phyloP scores from a whole-genome alignment of 2,797 vertebrate species.

The Hybognathus amarus region DNA sequence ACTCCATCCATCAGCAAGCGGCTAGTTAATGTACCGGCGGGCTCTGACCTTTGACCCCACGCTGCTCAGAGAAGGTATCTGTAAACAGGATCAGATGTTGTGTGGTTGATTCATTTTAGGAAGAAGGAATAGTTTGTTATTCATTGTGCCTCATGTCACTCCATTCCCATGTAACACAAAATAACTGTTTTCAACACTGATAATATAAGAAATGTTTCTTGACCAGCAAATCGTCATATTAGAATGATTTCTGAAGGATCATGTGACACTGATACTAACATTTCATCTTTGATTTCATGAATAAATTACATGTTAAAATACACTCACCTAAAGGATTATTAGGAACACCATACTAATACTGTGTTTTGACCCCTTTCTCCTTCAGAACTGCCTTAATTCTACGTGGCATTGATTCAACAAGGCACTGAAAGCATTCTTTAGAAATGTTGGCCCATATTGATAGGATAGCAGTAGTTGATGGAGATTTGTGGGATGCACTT shows the following conservation, averaged over 20 bases:
- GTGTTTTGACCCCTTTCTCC: too few species aligned
- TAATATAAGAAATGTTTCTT: not conserved
- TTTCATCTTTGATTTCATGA: not conserved
- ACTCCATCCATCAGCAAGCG: slow-evolving; percentile 33
- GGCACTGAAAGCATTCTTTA: too few species aligned
- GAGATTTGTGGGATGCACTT: too few species aligned
- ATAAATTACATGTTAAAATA: not conserved
- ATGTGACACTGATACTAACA: not conserved
- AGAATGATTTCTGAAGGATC: not conserved
- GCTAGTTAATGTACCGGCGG: slow-evolving; percentile 7
- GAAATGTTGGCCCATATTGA: too few species aligned
- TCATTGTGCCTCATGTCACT: not conserved
- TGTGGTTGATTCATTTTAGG: not conserved
- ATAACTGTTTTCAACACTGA: not conserved
- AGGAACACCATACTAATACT: too few species aligned
- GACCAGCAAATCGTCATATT: not conserved
- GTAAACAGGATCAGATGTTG: slow-evolving; percentile 21
- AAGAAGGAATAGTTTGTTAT: not conserved
- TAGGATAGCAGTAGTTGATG: too few species aligned
- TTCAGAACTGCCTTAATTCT: too few species aligned
- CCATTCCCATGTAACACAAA: not conserved
- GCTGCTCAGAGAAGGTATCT: not conserved
- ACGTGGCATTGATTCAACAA: too few species aligned
- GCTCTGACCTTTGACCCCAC: slow-evolving; percentile 36
- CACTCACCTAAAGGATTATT: too few species aligned